Evolutionary conservation across 1,140 invertebrate species (phyloP).

Genomic region (Halictus rubicundus): DNA sequence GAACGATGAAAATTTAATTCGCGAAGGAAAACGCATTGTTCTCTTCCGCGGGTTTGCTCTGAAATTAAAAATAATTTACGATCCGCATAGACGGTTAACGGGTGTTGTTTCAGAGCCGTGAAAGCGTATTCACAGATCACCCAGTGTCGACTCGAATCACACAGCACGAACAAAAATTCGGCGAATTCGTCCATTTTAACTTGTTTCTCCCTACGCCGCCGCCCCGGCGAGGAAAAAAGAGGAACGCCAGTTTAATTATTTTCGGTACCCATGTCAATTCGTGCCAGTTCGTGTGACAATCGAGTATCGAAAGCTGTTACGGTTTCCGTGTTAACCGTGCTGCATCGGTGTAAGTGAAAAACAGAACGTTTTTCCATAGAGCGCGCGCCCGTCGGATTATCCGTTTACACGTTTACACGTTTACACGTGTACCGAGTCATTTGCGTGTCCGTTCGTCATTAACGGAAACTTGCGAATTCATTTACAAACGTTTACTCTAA

Average conservation of each 20-base stretch:
- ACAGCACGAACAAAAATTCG: slow-evolving; percentile 16
- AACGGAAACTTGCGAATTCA: too few species aligned
- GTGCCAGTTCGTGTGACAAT: slow-evolving; percentile 14
- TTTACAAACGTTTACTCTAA: too few species aligned
- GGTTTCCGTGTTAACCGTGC: neutral
- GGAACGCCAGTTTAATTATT: slow-evolving; percentile 43
- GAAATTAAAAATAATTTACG: slow-evolving; percentile 36
- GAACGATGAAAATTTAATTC: neutral
- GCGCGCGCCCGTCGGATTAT: too few species aligned
- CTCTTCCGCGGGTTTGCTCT: neutral
- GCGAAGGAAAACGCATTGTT: neutral
- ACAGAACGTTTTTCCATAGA: neutral
- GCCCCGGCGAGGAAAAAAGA: neutral
- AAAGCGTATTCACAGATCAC: slow-evolving; percentile 25
- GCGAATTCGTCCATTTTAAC: slow-evolving; percentile 26
- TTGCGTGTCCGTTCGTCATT: too few species aligned
- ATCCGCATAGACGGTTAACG: neutral
- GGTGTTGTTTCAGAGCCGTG: slow-evolving; percentile 13
- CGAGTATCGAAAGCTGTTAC: neutral
- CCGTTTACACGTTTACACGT: too few species aligned
- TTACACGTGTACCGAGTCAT: too few species aligned
- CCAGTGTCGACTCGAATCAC: slow-evolving; percentile 14
- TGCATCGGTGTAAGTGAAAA: neutral
- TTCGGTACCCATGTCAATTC: slow-evolving; percentile 27
- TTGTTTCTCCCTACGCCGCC: slow-evolving; percentile 4